Evolutionary conservation across 2,113 vertebrate genomes (phyloP).

Genomic region (Aspidoscelis tigris): DNA sequence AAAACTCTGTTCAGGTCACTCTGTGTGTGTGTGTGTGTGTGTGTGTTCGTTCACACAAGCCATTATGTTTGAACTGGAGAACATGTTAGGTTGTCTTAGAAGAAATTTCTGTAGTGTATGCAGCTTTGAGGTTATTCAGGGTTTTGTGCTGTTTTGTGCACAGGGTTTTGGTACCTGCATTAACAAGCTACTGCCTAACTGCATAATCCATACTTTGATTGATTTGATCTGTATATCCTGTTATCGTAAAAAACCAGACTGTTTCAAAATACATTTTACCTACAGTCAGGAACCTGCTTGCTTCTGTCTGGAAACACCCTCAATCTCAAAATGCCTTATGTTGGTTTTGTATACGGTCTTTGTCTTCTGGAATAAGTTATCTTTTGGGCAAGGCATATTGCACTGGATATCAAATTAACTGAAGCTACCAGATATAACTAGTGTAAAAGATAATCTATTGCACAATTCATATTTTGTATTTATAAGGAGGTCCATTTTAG

Average conservation of each 20-base stretch:
- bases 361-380: neutral
- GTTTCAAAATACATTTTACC: too few relatives aligned
- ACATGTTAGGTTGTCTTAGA: neutral
- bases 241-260: too few relatives aligned
- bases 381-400: too few relatives aligned
- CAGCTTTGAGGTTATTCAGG: neutral
- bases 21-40: neutral
- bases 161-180: neutral
- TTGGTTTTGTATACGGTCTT: neutral
- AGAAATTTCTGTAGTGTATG: neutral
- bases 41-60: neutral
- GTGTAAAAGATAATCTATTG: neutral
- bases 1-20: neutral
- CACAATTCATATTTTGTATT: neutral
- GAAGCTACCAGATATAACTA: too few relatives aligned
- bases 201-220: neutral
- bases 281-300: too few relatives aligned
- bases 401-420: too few relatives aligned
- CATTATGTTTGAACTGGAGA: conserved; percentile 24
- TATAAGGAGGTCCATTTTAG: neutral
- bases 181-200: neutral
- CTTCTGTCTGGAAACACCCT: too few relatives aligned
- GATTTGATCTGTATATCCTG: too few relatives aligned
- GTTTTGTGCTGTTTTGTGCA: too few relatives aligned
- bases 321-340: too few relatives aligned